These are phyloP conservation scores for Numenius arquata DNA, from an alignment of 2,113 vertebrate genomes.

Conservation along the genomic window DNA sequence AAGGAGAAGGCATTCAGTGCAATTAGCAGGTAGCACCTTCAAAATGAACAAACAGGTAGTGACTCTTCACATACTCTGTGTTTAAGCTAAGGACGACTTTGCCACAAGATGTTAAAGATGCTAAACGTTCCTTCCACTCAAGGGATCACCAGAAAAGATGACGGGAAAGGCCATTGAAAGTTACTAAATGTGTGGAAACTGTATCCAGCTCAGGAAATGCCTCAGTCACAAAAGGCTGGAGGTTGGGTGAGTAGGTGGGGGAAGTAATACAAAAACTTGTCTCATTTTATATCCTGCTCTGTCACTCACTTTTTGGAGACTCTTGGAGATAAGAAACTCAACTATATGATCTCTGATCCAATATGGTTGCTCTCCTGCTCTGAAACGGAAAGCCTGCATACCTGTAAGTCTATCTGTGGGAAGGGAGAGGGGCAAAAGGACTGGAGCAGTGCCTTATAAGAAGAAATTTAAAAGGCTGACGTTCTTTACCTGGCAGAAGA, in stretches of 20 bases:
- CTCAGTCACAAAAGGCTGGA: neutral
- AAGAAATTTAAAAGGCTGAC: neutral
- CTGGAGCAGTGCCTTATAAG: neutral
- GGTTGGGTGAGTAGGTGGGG: neutral
- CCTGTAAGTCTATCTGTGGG: neutral
- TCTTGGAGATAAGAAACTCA: neutral
- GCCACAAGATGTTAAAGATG: neutral
- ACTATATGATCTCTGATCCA: neutral
- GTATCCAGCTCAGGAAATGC: neutral
- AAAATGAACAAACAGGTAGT: neutral
- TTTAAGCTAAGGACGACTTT: neutral
- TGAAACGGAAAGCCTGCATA: neutral
- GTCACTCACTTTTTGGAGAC: neutral
- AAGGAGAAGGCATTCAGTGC: neutral
- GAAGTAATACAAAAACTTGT: neutral
- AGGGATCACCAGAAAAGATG: neutral
- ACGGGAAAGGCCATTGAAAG: neutral
- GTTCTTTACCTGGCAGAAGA: neutral
- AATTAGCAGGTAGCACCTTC: neutral
- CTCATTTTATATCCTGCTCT: neutral
- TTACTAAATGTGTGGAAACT: neutral
- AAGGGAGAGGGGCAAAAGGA: neutral
- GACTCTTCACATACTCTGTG: neutral
- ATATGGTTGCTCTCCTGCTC: neutral
- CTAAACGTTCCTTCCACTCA: neutral